Evolutionary conservation across 1,140 invertebrate species (phyloP), one percentile per base, ranked within the genome.

Genomic region (Drosophila aff.): DNA sequence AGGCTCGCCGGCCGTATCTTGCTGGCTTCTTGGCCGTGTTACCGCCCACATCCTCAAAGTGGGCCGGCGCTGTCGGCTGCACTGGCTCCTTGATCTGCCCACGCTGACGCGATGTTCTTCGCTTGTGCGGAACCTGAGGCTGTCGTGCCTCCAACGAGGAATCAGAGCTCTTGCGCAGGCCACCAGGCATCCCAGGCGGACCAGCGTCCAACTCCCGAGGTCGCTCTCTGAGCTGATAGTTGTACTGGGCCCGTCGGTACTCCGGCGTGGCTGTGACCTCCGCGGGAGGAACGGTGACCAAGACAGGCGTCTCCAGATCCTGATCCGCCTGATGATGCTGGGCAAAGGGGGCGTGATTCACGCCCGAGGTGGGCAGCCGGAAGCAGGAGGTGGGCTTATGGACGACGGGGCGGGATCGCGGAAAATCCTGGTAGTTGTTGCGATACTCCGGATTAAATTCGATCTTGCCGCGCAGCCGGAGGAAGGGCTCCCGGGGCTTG

Each of bases 361-460:
- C 63, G 26, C 65, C 65, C 9, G 64, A 77, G 46, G 57, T 91
- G 74, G 85, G 89, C 46, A 93, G 53, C 10, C 91, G 91, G 31
- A 93, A 92, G 26, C 82, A 82, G 36, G 92, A 92, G 41, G 80
- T 68, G n/a, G 92, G 85, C 77, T 92, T 93, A n/a, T 76, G 79
- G 21, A 87, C 79, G 28, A 93, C 69, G 0, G 92, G 92, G 16
- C 92, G 85, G 16, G 89, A 80, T 43, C 92, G 85, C 50, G 92
- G 92, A 77, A 92, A 92, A 26, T 93, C 89, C 41, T 81, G 53
- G 55, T 92, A 93, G 21, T 91, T 92, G 53, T 87, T 92, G 31
- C 91, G 76, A 69, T 93, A 93, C 73, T 93, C 92, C 3, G 92
- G 92, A 81, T 92, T 92, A 66, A 93, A 93, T 78, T 93, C 92